Evolutionary conservation across 1,140 invertebrate species (phyloP).

Genomic region (Branchinecta lynchi): DNA sequence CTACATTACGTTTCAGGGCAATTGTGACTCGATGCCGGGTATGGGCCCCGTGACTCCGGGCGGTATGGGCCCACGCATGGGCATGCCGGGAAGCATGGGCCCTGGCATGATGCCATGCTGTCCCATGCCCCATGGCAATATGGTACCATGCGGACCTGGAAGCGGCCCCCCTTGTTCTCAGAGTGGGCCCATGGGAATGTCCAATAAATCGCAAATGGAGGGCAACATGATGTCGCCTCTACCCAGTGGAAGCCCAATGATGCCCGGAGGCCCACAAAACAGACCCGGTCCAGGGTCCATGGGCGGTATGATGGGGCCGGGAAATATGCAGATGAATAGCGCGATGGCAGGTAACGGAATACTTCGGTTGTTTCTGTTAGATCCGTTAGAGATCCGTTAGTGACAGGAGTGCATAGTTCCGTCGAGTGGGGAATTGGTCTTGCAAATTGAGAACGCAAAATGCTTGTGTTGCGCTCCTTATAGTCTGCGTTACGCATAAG

Average conservation of each 20-base stretch:
- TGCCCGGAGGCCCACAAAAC: constrained; percentile 24
- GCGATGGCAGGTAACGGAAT: constrained; percentile 18
- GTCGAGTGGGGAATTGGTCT: no score
- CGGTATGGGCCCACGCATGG: constrained; percentile 18
- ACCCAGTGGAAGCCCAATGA: constrained; percentile 21
- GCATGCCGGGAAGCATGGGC: constrained; percentile 17
- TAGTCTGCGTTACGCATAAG: no score
- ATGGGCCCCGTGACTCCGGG: constrained; percentile 17
- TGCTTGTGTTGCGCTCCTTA: no score
- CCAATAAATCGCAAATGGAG: constrained; percentile 20
- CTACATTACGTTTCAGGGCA: constrained; percentile 17
- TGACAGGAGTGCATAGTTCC: no score
- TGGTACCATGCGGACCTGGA: constrained; percentile 20
- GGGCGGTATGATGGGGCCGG: constrained; percentile 15
- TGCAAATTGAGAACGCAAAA: no score
- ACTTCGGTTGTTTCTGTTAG: constrained; percentile 16
- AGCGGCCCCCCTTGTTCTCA: constrained; percentile 19
- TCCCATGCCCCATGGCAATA: constrained; percentile 18
- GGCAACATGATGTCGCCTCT: constrained; percentile 22
- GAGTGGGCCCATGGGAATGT: constrained; percentile 17
- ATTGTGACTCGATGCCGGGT: constrained; percentile 20
- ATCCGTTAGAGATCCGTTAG: not conserved
- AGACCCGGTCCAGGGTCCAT: constrained; percentile 20
- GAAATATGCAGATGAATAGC: not conserved
- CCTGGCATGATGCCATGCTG: constrained; percentile 20